phyloP scores from a whole-genome alignment of 2,888 invertebrate genomes.

The Tiliacea citrago region DNA sequence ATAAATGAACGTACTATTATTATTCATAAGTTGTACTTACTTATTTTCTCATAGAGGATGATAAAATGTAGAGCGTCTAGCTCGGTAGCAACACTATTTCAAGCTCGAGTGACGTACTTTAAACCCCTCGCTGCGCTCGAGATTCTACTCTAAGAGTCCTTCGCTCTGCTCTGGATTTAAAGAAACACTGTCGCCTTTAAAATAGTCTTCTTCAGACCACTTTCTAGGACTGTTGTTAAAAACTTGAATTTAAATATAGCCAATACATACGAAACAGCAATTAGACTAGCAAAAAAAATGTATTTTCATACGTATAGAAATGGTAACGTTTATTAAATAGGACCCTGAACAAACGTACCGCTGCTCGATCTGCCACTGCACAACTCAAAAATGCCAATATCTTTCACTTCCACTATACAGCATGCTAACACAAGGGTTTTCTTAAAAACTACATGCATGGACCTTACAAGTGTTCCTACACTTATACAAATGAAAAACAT shows the following conservation, averaged over 20 bases:
- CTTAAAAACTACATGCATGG: conserved; percentile 14
- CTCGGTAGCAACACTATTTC: no score
- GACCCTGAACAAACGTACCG: background rate
- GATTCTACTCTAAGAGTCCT: no score
- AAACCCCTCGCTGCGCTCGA: no score
- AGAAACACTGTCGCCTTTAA: no score
- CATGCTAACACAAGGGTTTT: conserved; percentile 9
- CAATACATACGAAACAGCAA: background rate
- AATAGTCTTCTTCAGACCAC: no score
- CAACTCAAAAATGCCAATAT: background rate
- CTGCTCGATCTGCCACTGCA: background rate
- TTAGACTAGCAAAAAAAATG: background rate
- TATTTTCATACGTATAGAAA: background rate
- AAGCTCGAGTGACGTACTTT: no score
- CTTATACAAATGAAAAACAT: conserved; percentile 4
- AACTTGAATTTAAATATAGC: background rate
- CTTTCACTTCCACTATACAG: conserved; percentile 4
- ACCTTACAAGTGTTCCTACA: background rate
- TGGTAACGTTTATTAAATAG: conserved; percentile 4
- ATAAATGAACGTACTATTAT: no score
- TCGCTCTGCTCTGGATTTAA: no score
- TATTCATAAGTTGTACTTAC: no score
- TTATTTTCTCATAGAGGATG: no score
- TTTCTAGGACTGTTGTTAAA: background rate
- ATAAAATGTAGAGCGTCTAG: no score